Percentiles rank a stretch among this genome's conserved stretches.
Evolutionary conservation across 2,113 vertebrate species (phyloP).

Genomic region (Poicephalus gulielmi): DNA sequence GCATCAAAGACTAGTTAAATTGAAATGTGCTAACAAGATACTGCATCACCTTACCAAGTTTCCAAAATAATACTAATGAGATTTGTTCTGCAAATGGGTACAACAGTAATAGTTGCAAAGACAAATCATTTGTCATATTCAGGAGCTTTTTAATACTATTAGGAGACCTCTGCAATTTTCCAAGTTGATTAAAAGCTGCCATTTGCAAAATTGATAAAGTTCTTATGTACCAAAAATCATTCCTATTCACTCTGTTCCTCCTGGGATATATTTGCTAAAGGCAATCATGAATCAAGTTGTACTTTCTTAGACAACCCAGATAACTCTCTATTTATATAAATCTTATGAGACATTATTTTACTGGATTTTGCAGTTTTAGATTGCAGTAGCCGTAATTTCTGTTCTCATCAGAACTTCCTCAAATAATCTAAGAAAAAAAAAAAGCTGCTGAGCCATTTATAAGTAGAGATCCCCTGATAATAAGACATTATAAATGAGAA

Average conservation of each 20-base stretch:
- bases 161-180: slow-evolving; percentile 53
- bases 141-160: slow-evolving; percentile 55
- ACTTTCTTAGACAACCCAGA: not conserved
- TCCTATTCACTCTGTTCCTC: slow-evolving; percentile 25
- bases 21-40: not conserved
- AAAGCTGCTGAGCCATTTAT: not conserved
- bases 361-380: not conserved
- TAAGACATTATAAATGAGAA: not conserved
- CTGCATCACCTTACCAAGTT: slow-evolving; percentile 28
- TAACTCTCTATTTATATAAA: not conserved
- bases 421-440: not conserved
- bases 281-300: not conserved
- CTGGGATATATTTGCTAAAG: not conserved
- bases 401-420: not conserved
- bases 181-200: slow-evolving; percentile 67
- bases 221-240: slow-evolving; percentile 47
- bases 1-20: slow-evolving; percentile 45
- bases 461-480: not conserved
- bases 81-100: slow-evolving; percentile 46
- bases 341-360: not conserved
- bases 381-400: not conserved
- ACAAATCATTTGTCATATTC: slow-evolving; percentile 67
- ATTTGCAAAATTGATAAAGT: slow-evolving; percentile 47
- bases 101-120: slow-evolving; percentile 11
- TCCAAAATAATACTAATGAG: slow-evolving; percentile 31